Conservation (phyloP, 2,113 vertebrate genomes). For the Stictonetta naevosa region DNA sequence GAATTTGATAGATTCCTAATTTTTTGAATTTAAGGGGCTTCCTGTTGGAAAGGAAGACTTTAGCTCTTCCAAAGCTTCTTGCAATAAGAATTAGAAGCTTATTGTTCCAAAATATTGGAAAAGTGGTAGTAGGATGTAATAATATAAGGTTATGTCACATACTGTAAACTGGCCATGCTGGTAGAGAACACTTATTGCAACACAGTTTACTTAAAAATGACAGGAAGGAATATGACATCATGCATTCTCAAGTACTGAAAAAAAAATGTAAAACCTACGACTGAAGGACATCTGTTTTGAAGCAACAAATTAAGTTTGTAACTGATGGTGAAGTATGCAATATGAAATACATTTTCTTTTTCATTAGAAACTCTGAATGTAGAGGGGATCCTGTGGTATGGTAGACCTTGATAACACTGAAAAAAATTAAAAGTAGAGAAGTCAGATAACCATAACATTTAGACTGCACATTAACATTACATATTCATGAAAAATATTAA, state of each 20-base stretch:
- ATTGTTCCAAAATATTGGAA: neutral
- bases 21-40: neutral
- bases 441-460: neutral
- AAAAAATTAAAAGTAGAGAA: neutral
- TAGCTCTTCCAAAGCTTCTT: neutral
- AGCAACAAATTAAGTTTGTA: neutral
- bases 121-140: neutral
- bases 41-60: neutral
- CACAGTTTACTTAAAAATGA: neutral
- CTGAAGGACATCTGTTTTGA: neutral
- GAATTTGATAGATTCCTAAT: neutral
- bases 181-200: neutral
- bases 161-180: neutral
- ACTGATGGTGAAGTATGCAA: neutral
- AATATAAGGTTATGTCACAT: neutral
- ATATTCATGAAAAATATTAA: neutral
- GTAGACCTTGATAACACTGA: neutral
- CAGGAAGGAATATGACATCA: neutral
- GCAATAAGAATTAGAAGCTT: neutral
- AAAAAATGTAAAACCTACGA: neutral
- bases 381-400: neutral
- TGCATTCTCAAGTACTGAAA: neutral
- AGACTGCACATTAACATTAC: neutral
- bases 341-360: neutral
- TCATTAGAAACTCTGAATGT: neutral